Evolutionary conservation across 2,113 vertebrate species (phyloP), one percentile per base, ranked within the genome.

Genomic region (Hippoglossus stenolepis): DNA sequence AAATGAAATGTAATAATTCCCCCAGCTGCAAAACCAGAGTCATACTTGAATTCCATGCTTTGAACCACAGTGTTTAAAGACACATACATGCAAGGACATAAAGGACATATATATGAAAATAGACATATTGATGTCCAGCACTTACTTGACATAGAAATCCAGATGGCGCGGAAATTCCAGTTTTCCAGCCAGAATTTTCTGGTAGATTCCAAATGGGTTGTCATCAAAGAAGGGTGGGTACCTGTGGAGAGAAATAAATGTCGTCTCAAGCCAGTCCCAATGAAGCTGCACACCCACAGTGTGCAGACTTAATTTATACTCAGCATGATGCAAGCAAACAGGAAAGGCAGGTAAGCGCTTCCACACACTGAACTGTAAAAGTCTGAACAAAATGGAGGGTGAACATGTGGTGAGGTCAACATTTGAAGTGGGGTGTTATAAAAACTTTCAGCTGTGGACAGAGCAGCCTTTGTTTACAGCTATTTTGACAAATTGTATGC

Each of bases 201-300:
- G 97, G 85, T 99, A 99, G 79, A 99, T 99, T 60, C 97, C 97
- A 87, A 99, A 99, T 0, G 97, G 97, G 91, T 98, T 99, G 94
- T 99, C 98, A 73, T 99, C 98, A 78, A 97, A 99, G 93, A 99
- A 99, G 0, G 97, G 98, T 0, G 98, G 97, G 79, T 98, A 97
- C 77, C 97, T 99, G 83, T 2, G 45, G 71, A 64, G 24, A 61
- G 9, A 54, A 15, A 49, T 38, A 66, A 57, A 60, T 5, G 64
- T 84, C 56, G 64, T 10, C 38, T 73, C 17, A 24, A 11, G 24
- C 38, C 21, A 4, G 17, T 63, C 24, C 4, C 24, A 6, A 45
- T 54, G 47, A 65, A 56, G 59, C 24, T 47, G 35, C 61, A 17
- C 10, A 14, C 17, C 20, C 47, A 24, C 7, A 28, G 53, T 6